Conservation (phyloP, 1,140 invertebrate genomes). For the Orussus abietinus region DNA sequence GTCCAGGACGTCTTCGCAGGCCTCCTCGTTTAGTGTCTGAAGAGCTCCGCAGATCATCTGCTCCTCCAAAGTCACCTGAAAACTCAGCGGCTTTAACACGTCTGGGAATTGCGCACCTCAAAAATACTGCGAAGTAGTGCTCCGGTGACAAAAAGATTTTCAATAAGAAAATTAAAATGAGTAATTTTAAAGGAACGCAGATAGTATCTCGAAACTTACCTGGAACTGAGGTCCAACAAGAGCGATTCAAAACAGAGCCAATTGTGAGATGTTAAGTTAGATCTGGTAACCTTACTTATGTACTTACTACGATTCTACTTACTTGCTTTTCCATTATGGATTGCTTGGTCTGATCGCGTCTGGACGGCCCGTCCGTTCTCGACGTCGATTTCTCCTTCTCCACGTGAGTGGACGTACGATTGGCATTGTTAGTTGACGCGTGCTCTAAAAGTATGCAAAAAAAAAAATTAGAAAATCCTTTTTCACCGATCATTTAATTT, state of each 20-base stretch:
- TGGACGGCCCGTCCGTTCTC: conserved; percentile 40
- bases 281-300: too few relatives aligned
- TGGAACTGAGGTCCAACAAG: conserved; percentile 14
- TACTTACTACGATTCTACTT: conserved; percentile 25
- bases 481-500: conserved; percentile 1
- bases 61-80: conserved; percentile 85
- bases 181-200: too few relatives aligned
- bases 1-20: conserved; percentile 78
- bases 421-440: conserved; percentile 25
- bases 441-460: conserved; percentile 25
- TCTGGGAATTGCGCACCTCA: too few relatives aligned
- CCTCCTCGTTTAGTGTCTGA: conserved; percentile 88
- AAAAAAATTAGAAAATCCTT: conserved; percentile 12
- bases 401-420: conserved; percentile 32
- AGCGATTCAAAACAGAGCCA: too few relatives aligned
- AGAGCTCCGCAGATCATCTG: conserved; percentile 91
- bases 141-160: too few relatives aligned
- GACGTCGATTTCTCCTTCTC: conserved; percentile 48
- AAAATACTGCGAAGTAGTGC: too few relatives aligned
- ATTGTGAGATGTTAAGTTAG: too few relatives aligned
- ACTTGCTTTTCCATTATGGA: conserved; percentile 75
- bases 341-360: conserved; percentile 57
- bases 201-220: conserved; percentile 14
- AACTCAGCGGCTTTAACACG: too few relatives aligned
- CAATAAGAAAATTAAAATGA: too few relatives aligned